These are phyloP conservation scores for Labrus mixtus DNA, from an alignment of 2,113 vertebrate genomes.

Conservation along the genomic window DNA sequence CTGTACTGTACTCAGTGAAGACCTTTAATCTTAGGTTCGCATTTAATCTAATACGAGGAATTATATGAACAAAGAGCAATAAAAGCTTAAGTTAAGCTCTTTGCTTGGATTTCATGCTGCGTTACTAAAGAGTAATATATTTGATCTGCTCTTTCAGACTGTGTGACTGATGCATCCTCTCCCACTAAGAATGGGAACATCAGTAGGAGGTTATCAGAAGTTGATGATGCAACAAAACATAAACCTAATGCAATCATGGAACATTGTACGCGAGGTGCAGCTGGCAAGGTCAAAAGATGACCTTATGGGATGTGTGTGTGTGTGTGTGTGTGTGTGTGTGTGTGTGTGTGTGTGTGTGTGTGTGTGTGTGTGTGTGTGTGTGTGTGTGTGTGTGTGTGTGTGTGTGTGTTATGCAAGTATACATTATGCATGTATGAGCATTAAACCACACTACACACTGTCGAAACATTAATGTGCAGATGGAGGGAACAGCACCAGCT, in stretches of 20 bases:
- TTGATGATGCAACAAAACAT: conserved; percentile 42
- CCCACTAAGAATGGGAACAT: neutral
- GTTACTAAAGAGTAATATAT: conserved; percentile 14
- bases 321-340: conserved; percentile 7
- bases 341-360: neutral
- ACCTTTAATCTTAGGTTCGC: too few species aligned
- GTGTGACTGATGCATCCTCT: neutral
- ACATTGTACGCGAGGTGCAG: conserved; percentile 31
- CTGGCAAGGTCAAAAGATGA: conserved; percentile 30
- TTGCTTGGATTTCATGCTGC: neutral
- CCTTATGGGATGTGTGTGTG: neutral
- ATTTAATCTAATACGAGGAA: neutral
- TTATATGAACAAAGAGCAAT: neutral
- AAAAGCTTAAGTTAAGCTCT: conserved; percentile 42
- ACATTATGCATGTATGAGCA: conserved; percentile 10
- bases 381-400: neutral
- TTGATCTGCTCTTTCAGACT: conserved; percentile 15
- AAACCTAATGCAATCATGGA: conserved; percentile 36
- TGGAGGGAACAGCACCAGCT: conserved; percentile 68
- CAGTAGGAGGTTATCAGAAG: conserved; percentile 35
- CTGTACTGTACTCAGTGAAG: neutral
- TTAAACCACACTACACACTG: conserved; percentile 27
- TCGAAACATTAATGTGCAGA: conserved; percentile 44
- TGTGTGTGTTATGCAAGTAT: conserved; percentile 5
- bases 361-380: conserved; percentile 2